Evolutionary conservation across 2,888 invertebrate genomes (phyloP).

Genomic region (Acrobasis repandana): DNA sequence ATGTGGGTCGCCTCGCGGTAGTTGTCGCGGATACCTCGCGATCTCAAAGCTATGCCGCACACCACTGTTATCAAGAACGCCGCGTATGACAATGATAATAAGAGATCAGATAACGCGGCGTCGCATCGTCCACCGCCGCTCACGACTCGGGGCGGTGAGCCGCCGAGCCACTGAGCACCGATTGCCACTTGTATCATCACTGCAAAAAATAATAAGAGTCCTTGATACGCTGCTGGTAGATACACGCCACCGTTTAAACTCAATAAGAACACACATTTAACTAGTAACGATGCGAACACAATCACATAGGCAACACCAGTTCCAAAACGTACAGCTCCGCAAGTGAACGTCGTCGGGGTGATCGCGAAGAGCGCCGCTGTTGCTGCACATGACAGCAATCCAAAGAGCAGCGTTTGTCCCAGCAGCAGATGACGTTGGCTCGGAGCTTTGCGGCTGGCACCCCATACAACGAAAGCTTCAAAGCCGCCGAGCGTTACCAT

Average conservation of each 20-base stretch:
- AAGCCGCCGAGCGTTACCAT: slow-evolving; percentile 93
- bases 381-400: slow-evolving; percentile 91
- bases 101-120: slow-evolving; percentile 87
- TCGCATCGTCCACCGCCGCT: slow-evolving; percentile 79
- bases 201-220: slow-evolving; percentile 93
- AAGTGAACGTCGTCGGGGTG: slow-evolving; percentile 90
- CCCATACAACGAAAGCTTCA: slow-evolving; percentile 94
- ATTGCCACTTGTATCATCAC: slow-evolving; percentile 95
- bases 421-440: slow-evolving; percentile 93
- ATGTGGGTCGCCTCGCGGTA: slow-evolving; percentile 97
- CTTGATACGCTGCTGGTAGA: slow-evolving; percentile 95
- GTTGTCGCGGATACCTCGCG: slow-evolving; percentile 95
- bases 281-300: slow-evolving; percentile 94
- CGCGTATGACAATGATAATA: slow-evolving; percentile 91
- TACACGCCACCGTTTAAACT: slow-evolving; percentile 96
- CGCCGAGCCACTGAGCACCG: slow-evolving; percentile 92
- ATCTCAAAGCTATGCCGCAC: slow-evolving; percentile 91
- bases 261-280: slow-evolving; percentile 96
- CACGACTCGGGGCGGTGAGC: slow-evolving; percentile 85
- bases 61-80: slow-evolving; percentile 93
- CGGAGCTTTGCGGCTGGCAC: slow-evolving; percentile 90
- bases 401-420: slow-evolving; percentile 93
- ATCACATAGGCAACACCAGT: slow-evolving; percentile 92
- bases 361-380: slow-evolving; percentile 90
- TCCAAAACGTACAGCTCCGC: slow-evolving; percentile 91